A percentile compares a stretch with the other conserved stretches of the same genome.
These are phyloP conservation scores for Actenoides hombroni DNA, from an alignment of 2,113 vertebrate genomes.

Conservation along the genomic window DNA sequence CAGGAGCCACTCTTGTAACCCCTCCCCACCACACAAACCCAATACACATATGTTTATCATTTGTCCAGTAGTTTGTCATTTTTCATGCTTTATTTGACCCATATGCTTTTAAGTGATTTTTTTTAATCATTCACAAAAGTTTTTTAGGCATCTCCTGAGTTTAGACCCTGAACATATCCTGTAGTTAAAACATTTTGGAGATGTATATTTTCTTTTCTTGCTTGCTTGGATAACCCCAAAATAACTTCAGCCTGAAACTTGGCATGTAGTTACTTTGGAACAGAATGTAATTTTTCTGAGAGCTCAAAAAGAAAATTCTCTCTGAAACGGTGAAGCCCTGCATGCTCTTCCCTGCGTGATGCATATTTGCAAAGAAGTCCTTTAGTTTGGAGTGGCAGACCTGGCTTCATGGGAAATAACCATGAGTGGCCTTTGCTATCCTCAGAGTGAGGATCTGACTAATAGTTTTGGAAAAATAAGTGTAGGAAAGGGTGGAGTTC, in stretches of 20 bases:
- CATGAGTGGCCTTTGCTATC: background rate
- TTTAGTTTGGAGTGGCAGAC: background rate
- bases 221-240: constrained; percentile 1
- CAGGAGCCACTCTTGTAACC: background rate
- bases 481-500: background rate
- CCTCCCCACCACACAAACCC: background rate
- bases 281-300: background rate
- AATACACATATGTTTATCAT: background rate
- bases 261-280: background rate
- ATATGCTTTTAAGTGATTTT: background rate
- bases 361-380: background rate
- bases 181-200: background rate
- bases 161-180: background rate
- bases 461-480: constrained; percentile 13
- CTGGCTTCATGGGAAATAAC: background rate
- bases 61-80: background rate
- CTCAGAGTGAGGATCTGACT: background rate
- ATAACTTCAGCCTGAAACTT: background rate
- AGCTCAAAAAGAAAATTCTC: background rate
- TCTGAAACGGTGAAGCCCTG: background rate
- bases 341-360: accelerated
- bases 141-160: background rate
- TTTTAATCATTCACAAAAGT: background rate
- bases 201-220: background rate
- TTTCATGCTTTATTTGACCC: background rate